Evolutionary conservation across 1,140 invertebrate genomes (phyloP), one percentile per base, ranked within the genome.

Genomic region (Megathymus violae): DNA sequence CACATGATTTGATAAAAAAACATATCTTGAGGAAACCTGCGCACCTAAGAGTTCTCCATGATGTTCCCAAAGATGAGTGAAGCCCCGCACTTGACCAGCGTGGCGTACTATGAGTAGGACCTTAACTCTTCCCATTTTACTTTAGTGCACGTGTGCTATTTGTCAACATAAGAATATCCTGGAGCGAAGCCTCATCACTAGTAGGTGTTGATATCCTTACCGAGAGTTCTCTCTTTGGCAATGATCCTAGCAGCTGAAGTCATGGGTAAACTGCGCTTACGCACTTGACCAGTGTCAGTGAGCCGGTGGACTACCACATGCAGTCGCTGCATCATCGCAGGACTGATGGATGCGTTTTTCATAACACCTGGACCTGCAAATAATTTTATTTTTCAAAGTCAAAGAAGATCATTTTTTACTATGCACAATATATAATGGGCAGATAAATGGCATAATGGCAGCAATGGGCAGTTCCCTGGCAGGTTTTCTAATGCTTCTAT

Each of bases 271-370:
- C 50, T 27, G 5, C 48, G 74, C 19, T 78, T 72, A 0, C 63
- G 4, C 7, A 76, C 25, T 44, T 72, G 46, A 4, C 80, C 78
- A 0, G 59, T 54, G 0, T 52, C 61, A 2, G 52, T 43, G 7
- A 80, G 4, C 14, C 67, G 65, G 27, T 88, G 81, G 0, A 80
- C 34, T 0, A 76, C 62, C 0, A 89, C 62, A 36, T 83, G 75
- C 1, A 88, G 61, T 25, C 64, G 38, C 7, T 74, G 75, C 76
- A 88, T 56, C 66, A 69, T 80, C 1, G 48, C 38, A 9, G 69
- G 41, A 10, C 69, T 82, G 15, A 89, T 88, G 4, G 69, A 76
- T 0, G 85, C 84, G 41, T 88, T 87, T 51, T 87, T 87, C 48
- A 64, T 62, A 1, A 79, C 72, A 16, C 87, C 87, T 34, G 87